A percentile compares a stretch with the other conserved stretches of the same genome.
Conservation (phyloP, 2,888 invertebrate species). For the Drosophila cyrtoloma region DNA sequence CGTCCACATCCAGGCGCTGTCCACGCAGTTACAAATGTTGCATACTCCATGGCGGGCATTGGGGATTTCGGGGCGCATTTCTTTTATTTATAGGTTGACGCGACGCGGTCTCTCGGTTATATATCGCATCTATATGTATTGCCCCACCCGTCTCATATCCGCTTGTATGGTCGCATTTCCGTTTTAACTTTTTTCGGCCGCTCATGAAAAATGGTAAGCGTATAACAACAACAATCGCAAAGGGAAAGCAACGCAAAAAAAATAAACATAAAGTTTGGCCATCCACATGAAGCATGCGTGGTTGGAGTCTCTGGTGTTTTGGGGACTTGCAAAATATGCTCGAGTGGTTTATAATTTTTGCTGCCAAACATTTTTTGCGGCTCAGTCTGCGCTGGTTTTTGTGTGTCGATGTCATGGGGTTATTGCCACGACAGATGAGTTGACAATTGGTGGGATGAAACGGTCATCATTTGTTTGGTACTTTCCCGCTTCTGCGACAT, state of each 20-base stretch:
- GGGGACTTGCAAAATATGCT: constrained; percentile 72
- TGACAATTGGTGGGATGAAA: constrained; percentile 68
- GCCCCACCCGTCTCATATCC: constrained; percentile 67
- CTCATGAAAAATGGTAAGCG: constrained; percentile 59
- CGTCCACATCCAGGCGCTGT: constrained; percentile 29
- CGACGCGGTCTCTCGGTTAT: constrained; percentile 65
- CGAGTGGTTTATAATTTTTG: constrained; percentile 75
- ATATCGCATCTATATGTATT: constrained; percentile 61
- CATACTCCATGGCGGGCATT: constrained; percentile 48
- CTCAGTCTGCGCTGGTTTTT: constrained; percentile 41
- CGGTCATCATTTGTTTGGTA: constrained; percentile 66
- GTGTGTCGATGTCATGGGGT: constrained; percentile 57
- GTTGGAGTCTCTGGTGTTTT: constrained; percentile 11
- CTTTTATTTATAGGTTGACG: constrained; percentile 71
- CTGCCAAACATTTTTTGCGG: constrained; percentile 65
- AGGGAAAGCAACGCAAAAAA: not conserved
- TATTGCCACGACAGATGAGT: constrained; percentile 69
- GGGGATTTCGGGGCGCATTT: constrained; percentile 58
- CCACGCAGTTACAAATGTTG: constrained; percentile 58
- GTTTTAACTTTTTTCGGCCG: constrained; percentile 69
- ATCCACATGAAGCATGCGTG: constrained; percentile 34
- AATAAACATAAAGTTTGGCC: constrained; percentile 24
- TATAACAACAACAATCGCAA: constrained; percentile 18
- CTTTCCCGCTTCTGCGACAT: constrained; percentile 55
- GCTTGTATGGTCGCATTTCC: constrained; percentile 81